Evolutionary conservation across 1,140 invertebrate species (phyloP).

Genomic region (Eriocheir sinensis): DNA sequence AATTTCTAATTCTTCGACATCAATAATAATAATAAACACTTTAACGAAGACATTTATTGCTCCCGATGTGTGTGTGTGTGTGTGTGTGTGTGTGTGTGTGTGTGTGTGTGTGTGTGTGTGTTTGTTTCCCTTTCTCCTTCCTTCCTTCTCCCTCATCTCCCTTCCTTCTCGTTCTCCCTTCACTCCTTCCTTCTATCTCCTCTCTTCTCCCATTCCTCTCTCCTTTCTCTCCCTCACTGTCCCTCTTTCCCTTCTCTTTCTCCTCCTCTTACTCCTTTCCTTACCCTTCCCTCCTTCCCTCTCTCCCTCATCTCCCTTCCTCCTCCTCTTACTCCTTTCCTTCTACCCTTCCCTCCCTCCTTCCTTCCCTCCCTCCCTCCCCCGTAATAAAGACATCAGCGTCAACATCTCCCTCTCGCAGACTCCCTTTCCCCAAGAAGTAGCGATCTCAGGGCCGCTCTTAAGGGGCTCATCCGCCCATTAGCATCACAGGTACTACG

Average conservation of each 20-base stretch:
- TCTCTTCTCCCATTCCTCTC: neutral
- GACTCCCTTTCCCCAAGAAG: neutral
- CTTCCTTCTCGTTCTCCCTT: neutral
- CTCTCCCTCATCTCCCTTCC: neutral
- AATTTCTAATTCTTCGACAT: constrained; percentile 36
- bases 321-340: neutral
- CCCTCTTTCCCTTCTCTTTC: neutral
- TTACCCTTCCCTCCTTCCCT: neutral
- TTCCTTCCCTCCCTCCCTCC: neutral
- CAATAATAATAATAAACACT: constrained; percentile 31
- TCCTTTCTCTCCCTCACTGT: neutral
- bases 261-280: neutral
- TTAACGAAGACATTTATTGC: constrained; percentile 2
- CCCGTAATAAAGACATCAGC: too few relatives aligned
- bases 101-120: constrained; percentile 12
- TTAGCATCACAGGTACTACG: neutral
- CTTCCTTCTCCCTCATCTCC: neutral
- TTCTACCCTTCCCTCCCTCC: neutral
- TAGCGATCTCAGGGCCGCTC: neutral
- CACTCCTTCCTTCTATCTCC: neutral
- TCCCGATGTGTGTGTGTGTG: neutral
- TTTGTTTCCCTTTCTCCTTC: neutral
- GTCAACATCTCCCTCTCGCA: neutral
- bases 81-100: constrained; percentile 1
- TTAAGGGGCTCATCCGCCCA: neutral